Base-by-base conservation (phyloP, 1,140 invertebrate species). In the Druon quercuslanigerum region DNA sequence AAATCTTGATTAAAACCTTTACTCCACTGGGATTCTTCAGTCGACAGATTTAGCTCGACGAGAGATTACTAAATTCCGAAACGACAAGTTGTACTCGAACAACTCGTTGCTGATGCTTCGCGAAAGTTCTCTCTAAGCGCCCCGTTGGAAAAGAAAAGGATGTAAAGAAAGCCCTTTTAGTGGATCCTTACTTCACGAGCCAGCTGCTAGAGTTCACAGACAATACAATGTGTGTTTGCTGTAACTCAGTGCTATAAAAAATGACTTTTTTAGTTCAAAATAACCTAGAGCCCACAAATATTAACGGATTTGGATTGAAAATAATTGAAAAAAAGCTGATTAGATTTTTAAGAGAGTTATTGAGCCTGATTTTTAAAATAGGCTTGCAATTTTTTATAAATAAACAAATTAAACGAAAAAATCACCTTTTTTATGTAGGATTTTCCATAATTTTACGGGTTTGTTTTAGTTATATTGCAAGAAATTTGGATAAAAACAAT, bases 131-230 rank as follows among this genome's bases (percentile, higher is more conserved):
- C 71, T 85, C 79, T 51, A 66, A 75, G n/a, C 50, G 54, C 60
- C 51, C 33, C 60, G 46, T 33, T 82, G 50, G 19, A 50, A 25
- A 50, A 50, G 77, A 80, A 79, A 75, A 73, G 73, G 80, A 79
- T 83, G 79, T 82, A 82, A 83, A 75, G 57, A 76, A 84, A 83
- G 82, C 66, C 75, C 79, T 84, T 51, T 78, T 77, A 82, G 73
- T 51, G 74, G 14, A 74, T 74, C 76, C 79, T 81, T 81, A 82
- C 54, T 79, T 81, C 80, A 82, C 54, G 73, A 76, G 78, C 79
- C 57, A 66, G 76, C 50, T 79, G 75, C 75, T 78, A 74, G 9
- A 50, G 51, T 75, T 76, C 60, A 50, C 46, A 73, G 75, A 66
- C 75, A 76, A 76, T 72, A 71, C 12, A 72, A 16, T n/a, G 3